These are phyloP conservation scores for Argyrosomus japonicus DNA, from an alignment of 2,113 vertebrate species.

Conservation along the genomic window DNA sequence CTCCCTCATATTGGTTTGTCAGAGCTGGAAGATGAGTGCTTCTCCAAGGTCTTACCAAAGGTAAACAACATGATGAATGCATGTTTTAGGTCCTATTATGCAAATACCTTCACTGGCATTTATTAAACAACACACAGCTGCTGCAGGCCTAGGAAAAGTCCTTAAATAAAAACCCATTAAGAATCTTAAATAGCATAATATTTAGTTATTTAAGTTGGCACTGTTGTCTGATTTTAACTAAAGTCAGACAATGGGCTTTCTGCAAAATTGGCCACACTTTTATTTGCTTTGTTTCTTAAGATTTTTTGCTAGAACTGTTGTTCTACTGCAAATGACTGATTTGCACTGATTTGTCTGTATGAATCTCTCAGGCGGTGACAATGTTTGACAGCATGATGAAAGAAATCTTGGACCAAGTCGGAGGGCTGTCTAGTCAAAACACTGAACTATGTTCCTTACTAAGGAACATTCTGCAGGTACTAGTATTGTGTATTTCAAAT, in stretches of 20 bases:
- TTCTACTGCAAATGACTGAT: not conserved
- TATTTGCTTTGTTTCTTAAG: not conserved
- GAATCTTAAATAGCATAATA: not conserved
- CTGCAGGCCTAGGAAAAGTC: not conserved
- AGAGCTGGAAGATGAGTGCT: conserved; percentile 89
- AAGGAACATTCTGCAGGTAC: conserved; percentile 88
- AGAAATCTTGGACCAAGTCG: conserved; percentile 87
- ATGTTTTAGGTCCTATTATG: not conserved
- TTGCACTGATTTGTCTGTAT: not conserved
- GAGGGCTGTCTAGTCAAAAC: conserved; percentile 89
- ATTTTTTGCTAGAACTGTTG: not conserved
- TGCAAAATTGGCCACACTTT: not conserved
- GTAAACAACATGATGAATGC: conserved; percentile 72
- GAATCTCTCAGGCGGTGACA: conserved; percentile 82
- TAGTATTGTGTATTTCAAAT: not conserved
- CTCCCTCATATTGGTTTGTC: conserved; percentile 89
- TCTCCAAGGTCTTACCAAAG: conserved; percentile 93
- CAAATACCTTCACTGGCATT: not conserved
- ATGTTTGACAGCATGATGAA: conserved; percentile 89
- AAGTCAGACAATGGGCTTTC: not conserved
- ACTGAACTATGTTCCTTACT: conserved; percentile 85
- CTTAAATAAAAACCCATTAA: not conserved
- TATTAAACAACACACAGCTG: not conserved
- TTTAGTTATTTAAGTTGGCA: not conserved
- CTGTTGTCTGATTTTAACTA: not conserved